A percentile compares a stretch with the other conserved stretches of the same genome.
These are phyloP conservation scores for Epizoanthus stellaris DNA, from an alignment of 92 coral and sea anemone species.

Conservation along the genomic window DNA sequence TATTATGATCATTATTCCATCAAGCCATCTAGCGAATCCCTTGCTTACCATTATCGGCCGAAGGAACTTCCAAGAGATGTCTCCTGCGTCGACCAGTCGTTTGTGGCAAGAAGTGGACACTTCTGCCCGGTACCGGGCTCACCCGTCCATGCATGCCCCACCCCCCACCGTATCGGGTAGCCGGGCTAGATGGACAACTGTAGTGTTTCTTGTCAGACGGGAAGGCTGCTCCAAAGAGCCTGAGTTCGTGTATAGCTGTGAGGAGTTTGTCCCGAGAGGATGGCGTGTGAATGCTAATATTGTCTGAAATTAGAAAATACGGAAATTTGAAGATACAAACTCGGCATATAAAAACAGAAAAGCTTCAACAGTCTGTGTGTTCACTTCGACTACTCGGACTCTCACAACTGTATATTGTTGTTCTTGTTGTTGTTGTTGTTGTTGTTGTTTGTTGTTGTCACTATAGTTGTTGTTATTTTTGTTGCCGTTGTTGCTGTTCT, in stretches of 20 bases:
- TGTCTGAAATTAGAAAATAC: slow-evolving; percentile 1
- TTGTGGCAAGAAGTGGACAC: neutral
- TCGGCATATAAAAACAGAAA: neutral
- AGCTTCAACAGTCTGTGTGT: neutral
- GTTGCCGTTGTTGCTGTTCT: too few species aligned
- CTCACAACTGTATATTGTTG: too few species aligned
- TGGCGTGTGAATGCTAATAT: slow-evolving; percentile 7
- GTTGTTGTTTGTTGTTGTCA: too few species aligned
- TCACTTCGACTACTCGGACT: too few species aligned
- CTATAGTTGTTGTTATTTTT: too few species aligned
- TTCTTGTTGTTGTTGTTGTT: too few species aligned
- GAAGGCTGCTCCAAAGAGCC: slow-evolving; percentile 26
- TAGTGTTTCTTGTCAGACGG: slow-evolving; percentile 5
- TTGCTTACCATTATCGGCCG: slow-evolving; percentile 18
- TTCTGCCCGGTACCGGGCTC: slow-evolving; percentile 11
- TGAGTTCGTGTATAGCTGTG: slow-evolving; percentile 24
- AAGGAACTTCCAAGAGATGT: neutral
- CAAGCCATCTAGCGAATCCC: neutral
- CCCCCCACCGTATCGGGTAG: neutral
- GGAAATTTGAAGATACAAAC: neutral
- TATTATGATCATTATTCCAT: neutral
- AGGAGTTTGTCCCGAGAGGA: slow-evolving; percentile 37
- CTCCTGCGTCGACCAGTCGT: neutral
- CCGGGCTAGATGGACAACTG: slow-evolving; percentile 1
- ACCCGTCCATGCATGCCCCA: slow-evolving; percentile 31